Conservation (phyloP, 2,888 invertebrate genomes). For the Phragmatobia fuliginosa region DNA sequence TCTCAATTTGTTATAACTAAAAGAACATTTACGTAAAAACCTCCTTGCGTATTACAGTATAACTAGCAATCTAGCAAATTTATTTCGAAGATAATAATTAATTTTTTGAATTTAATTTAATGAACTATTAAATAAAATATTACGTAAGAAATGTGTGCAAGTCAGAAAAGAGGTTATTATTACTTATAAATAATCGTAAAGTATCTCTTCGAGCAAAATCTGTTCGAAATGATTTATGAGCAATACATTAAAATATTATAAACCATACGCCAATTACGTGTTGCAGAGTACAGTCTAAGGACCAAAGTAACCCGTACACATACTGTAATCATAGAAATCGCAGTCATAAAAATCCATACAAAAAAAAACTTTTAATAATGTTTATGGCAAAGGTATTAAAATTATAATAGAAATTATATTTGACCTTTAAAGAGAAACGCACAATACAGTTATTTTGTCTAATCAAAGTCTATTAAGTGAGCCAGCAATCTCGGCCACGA, state of each 20-base stretch:
- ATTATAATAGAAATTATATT: not conserved
- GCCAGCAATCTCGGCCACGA: not conserved
- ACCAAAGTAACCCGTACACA: not conserved
- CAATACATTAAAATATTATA: too few species aligned
- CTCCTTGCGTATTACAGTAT: not conserved
- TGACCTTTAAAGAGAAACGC: not conserved
- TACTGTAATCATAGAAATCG: not conserved
- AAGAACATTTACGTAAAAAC: not conserved
- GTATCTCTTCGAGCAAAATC: too few species aligned
- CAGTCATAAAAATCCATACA: too few species aligned
- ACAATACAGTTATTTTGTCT: not conserved
- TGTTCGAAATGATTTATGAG: too few species aligned
- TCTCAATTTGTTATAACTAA: not conserved
- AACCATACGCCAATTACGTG: not conserved
- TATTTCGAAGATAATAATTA: too few species aligned
- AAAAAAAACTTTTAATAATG: not conserved
- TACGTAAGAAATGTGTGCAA: too few species aligned
- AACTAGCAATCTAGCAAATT: too few species aligned
- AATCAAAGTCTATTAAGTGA: not conserved
- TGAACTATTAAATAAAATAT: too few species aligned
- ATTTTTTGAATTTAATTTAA: too few species aligned
- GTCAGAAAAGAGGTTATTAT: too few species aligned
- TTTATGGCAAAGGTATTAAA: not conserved
- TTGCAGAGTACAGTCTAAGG: not conserved
- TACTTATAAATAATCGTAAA: too few species aligned